These are phyloP conservation scores for Stenurella melanura DNA, from an alignment of 2,888 invertebrate genomes.

Conservation along the genomic window DNA sequence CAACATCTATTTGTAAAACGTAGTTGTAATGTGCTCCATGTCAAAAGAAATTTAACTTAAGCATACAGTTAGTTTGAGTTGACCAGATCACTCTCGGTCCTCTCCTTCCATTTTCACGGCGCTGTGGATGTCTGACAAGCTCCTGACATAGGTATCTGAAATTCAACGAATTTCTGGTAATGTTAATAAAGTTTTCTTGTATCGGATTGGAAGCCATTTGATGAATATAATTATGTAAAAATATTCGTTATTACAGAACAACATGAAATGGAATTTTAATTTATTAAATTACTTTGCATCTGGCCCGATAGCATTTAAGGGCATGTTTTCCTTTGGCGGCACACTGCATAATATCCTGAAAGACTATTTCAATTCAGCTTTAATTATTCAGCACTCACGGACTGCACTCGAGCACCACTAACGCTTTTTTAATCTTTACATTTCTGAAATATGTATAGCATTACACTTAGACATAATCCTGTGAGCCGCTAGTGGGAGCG, in stretches of 20 bases:
- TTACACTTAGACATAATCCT: slow-evolving; percentile 46
- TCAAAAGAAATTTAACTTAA: no score
- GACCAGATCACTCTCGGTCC: no score
- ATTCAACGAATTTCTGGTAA: no score
- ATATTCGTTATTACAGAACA: neutral
- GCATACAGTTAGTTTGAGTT: no score
- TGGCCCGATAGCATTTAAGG: neutral
- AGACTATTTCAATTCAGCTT: slow-evolving; percentile 38
- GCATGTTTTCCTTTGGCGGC: slow-evolving; percentile 27
- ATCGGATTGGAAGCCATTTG: no score
- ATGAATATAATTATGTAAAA: neutral
- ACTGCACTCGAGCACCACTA: slow-evolving; percentile 41
- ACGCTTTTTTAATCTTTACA: slow-evolving; percentile 49
- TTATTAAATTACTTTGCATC: neutral
- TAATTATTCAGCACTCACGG: slow-evolving; percentile 43
- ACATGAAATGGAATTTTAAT: slow-evolving; percentile 4
- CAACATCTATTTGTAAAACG: no score
- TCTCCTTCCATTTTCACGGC: no score
- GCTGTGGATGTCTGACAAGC: no score
- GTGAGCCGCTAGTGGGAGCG: slow-evolving; percentile 28
- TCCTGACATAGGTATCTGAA: no score
- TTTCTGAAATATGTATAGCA: slow-evolving; percentile 45
- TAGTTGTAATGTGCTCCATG: no score
- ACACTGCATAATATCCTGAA: slow-evolving; percentile 30
- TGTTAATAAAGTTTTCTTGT: no score